Base-by-base conservation (phyloP, 2,113 vertebrate genomes). In the Lophotis ruficrista region DNA sequence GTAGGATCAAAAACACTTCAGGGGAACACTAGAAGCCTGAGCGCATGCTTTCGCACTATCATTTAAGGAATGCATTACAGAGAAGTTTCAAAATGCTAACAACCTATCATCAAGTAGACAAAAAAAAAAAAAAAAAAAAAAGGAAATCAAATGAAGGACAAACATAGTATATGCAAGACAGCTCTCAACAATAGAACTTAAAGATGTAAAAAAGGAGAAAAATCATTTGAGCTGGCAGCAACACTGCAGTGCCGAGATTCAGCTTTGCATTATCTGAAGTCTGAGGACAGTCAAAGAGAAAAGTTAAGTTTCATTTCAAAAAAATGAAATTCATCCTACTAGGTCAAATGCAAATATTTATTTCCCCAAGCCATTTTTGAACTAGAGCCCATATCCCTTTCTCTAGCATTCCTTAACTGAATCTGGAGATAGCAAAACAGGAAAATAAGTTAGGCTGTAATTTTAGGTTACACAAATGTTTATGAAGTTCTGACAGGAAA, bases 321-420 rank as follows among this genome's bases (percentile, higher is more conserved):
- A 94, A 92, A 93, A 91, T 35, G 9, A 93, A 93, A 82, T 61
- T 45, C 35, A 82, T 69, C 61, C 73, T 85, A 61, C 28, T 17
- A 48, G 69, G 45, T 76, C 68, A 97, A 94, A 94, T 94, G 77
- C 69, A 96, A 93, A 91, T 82, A 94, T 91, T 94, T 95, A 92
- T 80, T 89, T 65, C 86, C 73, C 28, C 31, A 76, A 87, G 58
- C 51, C 45, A 57, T 65, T 83, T 90, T 8, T 94, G 94, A 83
- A 89, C 45, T 68, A 70, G 7, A 91, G 65, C 47, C 83, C 25
- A 9, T 33, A 91, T 19, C 57, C 66, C 54, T 31, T 87, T 69
- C 73, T 94, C 65, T 45, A 89, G 41, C 25, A 79, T 60, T 87
- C 53, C 58, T 89, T 30, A 71, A 66, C 27, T 57, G 72, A 94